Percentiles rank a stretch among this genome's conserved stretches.
Evolutionary conservation across 1,140 invertebrate genomes (phyloP).

Genomic region (Parasteatoda tepidariorum): DNA sequence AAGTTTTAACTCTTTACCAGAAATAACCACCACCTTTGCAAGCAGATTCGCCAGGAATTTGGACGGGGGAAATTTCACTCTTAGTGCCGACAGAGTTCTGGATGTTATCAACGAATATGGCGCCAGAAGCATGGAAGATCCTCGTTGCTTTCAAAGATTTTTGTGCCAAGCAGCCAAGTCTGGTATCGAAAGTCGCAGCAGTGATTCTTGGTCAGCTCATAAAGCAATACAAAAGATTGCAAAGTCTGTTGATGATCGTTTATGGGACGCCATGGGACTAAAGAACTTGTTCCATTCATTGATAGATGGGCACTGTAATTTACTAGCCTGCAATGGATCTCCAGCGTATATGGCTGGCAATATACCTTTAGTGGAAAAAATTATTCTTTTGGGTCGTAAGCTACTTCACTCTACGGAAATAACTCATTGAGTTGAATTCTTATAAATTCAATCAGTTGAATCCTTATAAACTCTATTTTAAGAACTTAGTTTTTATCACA

Average conservation of each 20-base stretch:
- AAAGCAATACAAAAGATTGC: constrained; percentile 23
- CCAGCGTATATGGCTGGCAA: neutral
- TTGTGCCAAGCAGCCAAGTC: constrained; percentile 26
- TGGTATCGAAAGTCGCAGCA: constrained; percentile 17
- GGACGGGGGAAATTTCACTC: neutral
- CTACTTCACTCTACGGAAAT: constrained; percentile 14
- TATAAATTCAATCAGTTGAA: no score
- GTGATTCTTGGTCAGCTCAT: constrained; percentile 2
- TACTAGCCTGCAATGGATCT: neutral
- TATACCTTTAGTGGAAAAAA: neutral
- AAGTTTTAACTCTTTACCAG: neutral
- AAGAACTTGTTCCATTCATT: neutral
- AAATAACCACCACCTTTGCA: neutral
- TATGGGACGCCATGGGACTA: constrained; percentile 27
- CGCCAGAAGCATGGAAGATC: constrained; percentile 19
- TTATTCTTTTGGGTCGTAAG: neutral
- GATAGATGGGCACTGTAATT: constrained; percentile 4
- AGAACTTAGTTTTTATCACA: no score
- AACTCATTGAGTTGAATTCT: no score
- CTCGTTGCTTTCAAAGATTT: constrained; percentile 34
- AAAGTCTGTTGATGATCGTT: constrained; percentile 20
- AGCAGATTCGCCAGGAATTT: constrained; percentile 13
- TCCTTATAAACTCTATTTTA: no score
- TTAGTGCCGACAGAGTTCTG: constrained; percentile 8
- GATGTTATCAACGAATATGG: constrained; percentile 39